These are phyloP conservation scores for Galeruca laticollis DNA, from an alignment of 2,888 invertebrate genomes.

Conservation along the genomic window DNA sequence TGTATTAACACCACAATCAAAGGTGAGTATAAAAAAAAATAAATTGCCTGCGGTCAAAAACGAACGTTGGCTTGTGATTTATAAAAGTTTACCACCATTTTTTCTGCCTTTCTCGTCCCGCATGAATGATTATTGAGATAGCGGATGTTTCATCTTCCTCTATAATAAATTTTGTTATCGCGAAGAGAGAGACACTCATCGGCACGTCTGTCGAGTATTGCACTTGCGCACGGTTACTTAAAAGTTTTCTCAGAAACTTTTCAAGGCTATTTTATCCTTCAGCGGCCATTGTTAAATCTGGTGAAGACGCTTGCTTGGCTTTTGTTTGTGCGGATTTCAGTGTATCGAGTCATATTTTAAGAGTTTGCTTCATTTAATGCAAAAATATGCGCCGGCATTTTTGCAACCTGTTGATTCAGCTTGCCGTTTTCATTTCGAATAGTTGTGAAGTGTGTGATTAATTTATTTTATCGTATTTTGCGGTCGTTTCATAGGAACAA, in stretches of 20 bases:
- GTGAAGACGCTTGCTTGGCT: conserved; percentile 60
- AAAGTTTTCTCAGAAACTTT: conserved; percentile 66
- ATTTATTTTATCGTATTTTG: conserved; percentile 38
- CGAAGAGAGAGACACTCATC: conserved; percentile 49
- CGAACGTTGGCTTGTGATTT: conserved; percentile 49
- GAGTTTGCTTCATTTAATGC: conserved; percentile 38
- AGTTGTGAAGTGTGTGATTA: conserved; percentile 47
- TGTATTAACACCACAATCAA: conserved; percentile 40
- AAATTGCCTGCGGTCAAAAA: conserved; percentile 50
- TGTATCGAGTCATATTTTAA: conserved; percentile 30
- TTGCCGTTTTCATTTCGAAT: conserved; percentile 36
- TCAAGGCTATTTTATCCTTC: conserved; percentile 65
- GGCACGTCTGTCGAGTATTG: conserved; percentile 45
- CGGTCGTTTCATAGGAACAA: conserved; percentile 40
- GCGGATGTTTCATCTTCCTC: conserved; percentile 28
- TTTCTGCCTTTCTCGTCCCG: conserved; percentile 54
- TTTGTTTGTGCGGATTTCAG: conserved; percentile 48
- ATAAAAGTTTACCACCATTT: conserved; percentile 57
- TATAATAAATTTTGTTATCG: conserved; percentile 19
- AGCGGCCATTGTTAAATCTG: conserved; percentile 65
- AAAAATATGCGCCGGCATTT: conserved; percentile 49
- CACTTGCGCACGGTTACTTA: conserved; percentile 60
- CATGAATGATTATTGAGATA: conserved; percentile 46
- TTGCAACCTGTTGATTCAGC: conserved; percentile 57
- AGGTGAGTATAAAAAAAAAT: conserved; percentile 48